Evolutionary conservation across 1,140 invertebrate genomes (phyloP).

Genomic region (Brachystomella parvula): DNA sequence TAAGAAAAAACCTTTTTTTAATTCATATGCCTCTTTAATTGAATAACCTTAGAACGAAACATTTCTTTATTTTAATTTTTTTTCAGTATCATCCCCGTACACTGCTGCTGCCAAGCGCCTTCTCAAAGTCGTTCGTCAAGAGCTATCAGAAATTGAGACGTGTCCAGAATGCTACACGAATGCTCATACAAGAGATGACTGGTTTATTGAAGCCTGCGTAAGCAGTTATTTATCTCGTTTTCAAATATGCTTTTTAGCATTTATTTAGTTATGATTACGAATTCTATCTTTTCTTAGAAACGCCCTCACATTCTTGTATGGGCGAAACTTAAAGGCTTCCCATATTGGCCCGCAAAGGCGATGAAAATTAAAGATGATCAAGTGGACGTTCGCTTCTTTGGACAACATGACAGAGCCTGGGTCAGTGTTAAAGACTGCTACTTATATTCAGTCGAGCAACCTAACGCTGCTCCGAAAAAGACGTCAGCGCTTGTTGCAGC

Average conservation of each 20-base stretch:
- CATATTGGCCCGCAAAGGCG: conserved; percentile 89
- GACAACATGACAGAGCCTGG: conserved; percentile 84
- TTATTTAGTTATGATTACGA: neutral
- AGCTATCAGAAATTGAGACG: conserved; percentile 85
- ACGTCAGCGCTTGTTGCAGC: conserved; percentile 56
- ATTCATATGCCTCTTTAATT: too few relatives aligned
- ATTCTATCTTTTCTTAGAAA: conserved; percentile 40
- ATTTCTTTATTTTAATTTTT: conserved; percentile 24
- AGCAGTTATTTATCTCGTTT: conserved; percentile 42
- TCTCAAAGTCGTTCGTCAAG: conserved; percentile 71
- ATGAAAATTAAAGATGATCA: conserved; percentile 62
- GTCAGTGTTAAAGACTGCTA: conserved; percentile 74
- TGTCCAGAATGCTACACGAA: conserved; percentile 77
- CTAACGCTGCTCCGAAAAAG: conserved; percentile 53
- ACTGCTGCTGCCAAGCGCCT: conserved; percentile 67
- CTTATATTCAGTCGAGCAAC: conserved; percentile 62
- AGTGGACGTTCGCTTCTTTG: conserved; percentile 88
- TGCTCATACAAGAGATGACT: conserved; percentile 69
- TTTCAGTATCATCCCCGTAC: conserved; percentile 64
- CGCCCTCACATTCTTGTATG: conserved; percentile 78
- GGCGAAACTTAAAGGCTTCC: conserved; percentile 90
- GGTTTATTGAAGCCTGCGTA: conserved; percentile 85
- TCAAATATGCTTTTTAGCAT: conserved; percentile 1
- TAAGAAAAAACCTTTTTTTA: too few relatives aligned
- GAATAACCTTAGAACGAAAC: neutral